Base-by-base conservation (phyloP, 2,888 invertebrate species). In the Drosophila trichaetosa region DNA sequence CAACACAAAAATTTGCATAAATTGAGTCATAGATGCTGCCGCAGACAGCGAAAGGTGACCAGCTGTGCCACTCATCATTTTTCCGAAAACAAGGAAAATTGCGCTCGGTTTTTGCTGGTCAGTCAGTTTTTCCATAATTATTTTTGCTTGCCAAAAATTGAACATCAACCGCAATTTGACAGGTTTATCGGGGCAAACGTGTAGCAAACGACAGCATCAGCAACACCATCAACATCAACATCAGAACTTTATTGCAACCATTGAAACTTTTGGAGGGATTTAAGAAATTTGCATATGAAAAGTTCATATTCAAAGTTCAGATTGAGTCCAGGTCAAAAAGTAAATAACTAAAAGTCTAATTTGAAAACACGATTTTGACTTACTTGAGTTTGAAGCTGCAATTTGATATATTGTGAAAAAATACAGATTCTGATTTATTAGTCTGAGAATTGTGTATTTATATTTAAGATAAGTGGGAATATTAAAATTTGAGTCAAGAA, bases 1-100 rank as follows among this genome's bases (percentile, higher is more conserved):
- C 66, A 57, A 29, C 56, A 54, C 38, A 54, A 54, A 70, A 71
- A 78, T 77, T 77, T 76, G 67, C 78, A 76, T 77, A 68, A 64
- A 76, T 72, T 72, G 64, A 64, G 71, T 67, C 77, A 76, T 60
- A 29, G 67, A 76, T 60, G 53, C 16, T 57, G 53, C 38, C 38
- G 27, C 34, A 16, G 33, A 27, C 57, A 21, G 40, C 27, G 34
- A 27, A 46, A 38, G 38, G 38, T 29, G 33, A 21, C 65, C 69
- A 64, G 74, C 56, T 74, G 73, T 57, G 62, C 63, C 36, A 60
- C 33, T 49, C 60, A 69, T 69, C 51, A 60, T 76, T 64, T 67
- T 64, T 31, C 16, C 24, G 13, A 46, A 46, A 4, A 8, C 21
- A 31, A 52, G 46, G 61, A 56, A 62, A 74, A 79, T 73, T 70